Evolutionary conservation across 2,888 invertebrate species (phyloP), one percentile per base, ranked within the genome.

Genomic region (Athalia rosae): DNA sequence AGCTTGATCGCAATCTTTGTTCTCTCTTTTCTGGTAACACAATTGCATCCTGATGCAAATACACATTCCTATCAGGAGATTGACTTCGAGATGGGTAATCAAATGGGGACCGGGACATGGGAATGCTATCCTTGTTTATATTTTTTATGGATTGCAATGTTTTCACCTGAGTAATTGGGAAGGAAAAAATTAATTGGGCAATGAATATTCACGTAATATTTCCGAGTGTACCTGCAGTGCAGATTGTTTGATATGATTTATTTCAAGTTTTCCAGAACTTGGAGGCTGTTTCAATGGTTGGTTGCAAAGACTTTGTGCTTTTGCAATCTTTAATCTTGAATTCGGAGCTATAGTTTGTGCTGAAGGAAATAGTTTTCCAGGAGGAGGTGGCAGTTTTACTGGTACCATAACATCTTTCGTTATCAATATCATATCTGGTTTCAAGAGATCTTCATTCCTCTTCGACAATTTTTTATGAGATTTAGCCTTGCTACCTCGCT

Each of bases 341-440:
- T 71, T 71, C 2, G 8, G 13, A 28, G 9, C 9, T 13, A 58
- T 43, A 28, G 28, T 71, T 74, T 62, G 7, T 41, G 13, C 48
- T 47, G 61, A 41, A 9, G 71, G 53, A 63, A 76, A 59, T 0
- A 76, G 48, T 77, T 80, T 80, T 15, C 74, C 77, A 11, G 61
- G 50, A 6, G 79, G 64, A 4, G 48, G 53, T 0, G 80, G 80
- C 50, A 80, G 7, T 48, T 79, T 76, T 0, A 79, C 15, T 1
- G 81, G 81, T 48, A 81, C 79, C 81, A 81, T 81, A 1, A 79
- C 76, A 15, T 81, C 78, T 71, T 80, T 81, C 1, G 79, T 81
- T 45, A 81, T 67, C 56, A 81, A 11, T 4, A 80, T 69, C n/a
- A 81, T 63, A 11, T 80, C 80, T 15, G 81, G 80, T 59, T 79